Base-by-base conservation (phyloP, 2,888 invertebrate genomes). In the Glaucopsyche alexis region DNA sequence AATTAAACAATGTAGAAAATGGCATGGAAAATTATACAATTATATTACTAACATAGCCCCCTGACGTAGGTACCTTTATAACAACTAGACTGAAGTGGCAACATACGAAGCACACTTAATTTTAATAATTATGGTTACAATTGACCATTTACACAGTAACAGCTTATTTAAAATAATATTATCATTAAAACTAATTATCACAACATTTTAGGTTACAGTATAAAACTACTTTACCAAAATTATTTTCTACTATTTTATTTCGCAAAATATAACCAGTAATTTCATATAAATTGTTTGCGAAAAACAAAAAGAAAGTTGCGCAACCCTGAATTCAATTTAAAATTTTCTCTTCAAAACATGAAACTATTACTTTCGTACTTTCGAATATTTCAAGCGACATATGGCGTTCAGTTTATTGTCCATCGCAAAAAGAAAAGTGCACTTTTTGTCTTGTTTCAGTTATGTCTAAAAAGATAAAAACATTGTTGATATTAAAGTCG, bases 281-380 rank as follows among this genome's bases (percentile, higher is more conserved):
- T 60, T 60, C 1, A 60, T 29, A 38, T 60, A 60, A 60, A 60
- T 38, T 60, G 29, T 38, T 60, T 29, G 60, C 1, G 14, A 60
- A 13, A 60, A 60, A 60, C 60, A 60, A 60, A 60, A 60, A 60
- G 60, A 60, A 60, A 60, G 7, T 60, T 38, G 6, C 6, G 60
- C 60, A 60, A 60, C 60, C 60, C 60, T 60, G 38, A 60, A 60
- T 60, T 60, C 60, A 60, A 60, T 60, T 60, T 60, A 60, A 60
- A 60, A 60, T 60, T 60, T 29, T 38, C 60, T 60, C 60, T 60
- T 60, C 38, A 60, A 60, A 60, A 38, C 60, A 60, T 60, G 60
- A 60, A 60, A 60, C 60, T 60, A 60, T 60, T 60, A 60, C 60
- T 60, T 60, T 60, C 38, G 60, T 60, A 60, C 60, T 60, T 60